phyloP scores from a whole-genome alignment of 2,797 vertebrate species.

The Etheostoma nigrum region DNA sequence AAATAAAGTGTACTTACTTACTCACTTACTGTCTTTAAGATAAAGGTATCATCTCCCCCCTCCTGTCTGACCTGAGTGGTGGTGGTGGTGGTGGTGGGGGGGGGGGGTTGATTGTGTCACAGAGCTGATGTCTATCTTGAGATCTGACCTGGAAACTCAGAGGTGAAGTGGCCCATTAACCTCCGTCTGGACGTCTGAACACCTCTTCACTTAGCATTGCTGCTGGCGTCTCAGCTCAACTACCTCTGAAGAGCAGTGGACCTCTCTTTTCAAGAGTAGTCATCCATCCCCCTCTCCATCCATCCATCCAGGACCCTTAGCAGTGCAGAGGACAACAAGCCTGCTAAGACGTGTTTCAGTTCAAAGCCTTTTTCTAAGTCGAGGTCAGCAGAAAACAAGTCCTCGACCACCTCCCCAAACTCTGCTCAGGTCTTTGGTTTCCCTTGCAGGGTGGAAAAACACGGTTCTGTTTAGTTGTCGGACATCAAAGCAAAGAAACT shows the following conservation, averaged over 20 bases:
- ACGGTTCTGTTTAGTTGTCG: conserved; percentile 51
- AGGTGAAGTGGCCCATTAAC: conserved; percentile 73
- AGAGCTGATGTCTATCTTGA: conserved; percentile 44
- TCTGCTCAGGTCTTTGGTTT: conserved; percentile 61
- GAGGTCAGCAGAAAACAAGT: conserved; percentile 59
- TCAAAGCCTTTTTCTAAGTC: conserved; percentile 54
- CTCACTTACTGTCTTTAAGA: not conserved
- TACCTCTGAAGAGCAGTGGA: conserved; percentile 24
- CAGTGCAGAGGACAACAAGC: not conserved
- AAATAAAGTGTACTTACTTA: too few relatives aligned
- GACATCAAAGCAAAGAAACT: conserved; percentile 63
- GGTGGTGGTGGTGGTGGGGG: not conserved
- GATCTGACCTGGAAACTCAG: conserved; percentile 56
- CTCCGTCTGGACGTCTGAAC: conserved; percentile 40
- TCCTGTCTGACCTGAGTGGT: not conserved
- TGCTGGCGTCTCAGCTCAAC: conserved; percentile 49
- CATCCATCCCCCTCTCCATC: conserved; percentile 43
- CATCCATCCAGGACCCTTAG: conserved; percentile 16
- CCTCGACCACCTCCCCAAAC: conserved; percentile 23
- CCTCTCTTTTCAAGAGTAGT: conserved; percentile 50
- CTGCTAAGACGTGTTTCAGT: conserved; percentile 39
- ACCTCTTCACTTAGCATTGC: conserved; percentile 54
- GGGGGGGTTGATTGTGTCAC: not conserved
- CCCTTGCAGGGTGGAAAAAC: conserved; percentile 52
- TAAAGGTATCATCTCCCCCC: not conserved